Conservation (phyloP, 2,113 vertebrate genomes). For the Geococcyx californianus region DNA sequence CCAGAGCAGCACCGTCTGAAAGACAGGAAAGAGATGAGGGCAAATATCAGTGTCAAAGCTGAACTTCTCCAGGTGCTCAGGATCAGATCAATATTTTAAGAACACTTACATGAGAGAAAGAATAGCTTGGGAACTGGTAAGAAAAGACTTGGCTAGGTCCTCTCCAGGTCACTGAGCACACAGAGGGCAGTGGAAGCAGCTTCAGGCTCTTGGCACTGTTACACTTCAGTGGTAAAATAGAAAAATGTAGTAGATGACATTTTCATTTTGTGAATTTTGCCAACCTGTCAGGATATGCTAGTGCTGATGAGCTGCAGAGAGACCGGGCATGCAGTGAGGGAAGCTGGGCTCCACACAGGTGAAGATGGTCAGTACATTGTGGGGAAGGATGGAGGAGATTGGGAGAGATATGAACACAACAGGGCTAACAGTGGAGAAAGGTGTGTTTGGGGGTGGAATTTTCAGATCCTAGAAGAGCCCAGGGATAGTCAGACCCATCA, state of each 20-base stretch:
- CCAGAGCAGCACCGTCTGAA: slow-evolving; percentile 1
- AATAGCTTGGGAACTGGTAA: neutral
- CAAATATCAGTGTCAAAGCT: neutral
- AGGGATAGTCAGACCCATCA: neutral
- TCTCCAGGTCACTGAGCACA: neutral
- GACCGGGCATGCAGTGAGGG: neutral
- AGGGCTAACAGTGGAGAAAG: neutral
- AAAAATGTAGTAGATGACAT: neutral
- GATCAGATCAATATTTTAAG: neutral
- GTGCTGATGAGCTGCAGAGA: neutral
- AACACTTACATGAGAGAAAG: slow-evolving; percentile 10
- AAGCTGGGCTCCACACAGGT: rapidly evolving
- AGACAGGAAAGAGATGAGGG: neutral
- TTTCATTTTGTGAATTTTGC: neutral
- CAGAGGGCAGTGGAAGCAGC: neutral
- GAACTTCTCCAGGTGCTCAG: neutral
- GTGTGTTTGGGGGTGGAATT: neutral
- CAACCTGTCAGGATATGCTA: neutral
- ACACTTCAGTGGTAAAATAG: slow-evolving; percentile 12
- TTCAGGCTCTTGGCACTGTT: slow-evolving; percentile 23
- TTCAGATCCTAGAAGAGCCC: neutral
- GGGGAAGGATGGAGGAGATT: neutral
- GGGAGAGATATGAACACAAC: neutral
- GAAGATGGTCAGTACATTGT: neutral
- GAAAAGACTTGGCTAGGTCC: neutral